Evolutionary conservation across 2,888 invertebrate genomes (phyloP), one percentile per base, ranked within the genome.

Genomic region (Acanthosepion lycidas): DNA sequence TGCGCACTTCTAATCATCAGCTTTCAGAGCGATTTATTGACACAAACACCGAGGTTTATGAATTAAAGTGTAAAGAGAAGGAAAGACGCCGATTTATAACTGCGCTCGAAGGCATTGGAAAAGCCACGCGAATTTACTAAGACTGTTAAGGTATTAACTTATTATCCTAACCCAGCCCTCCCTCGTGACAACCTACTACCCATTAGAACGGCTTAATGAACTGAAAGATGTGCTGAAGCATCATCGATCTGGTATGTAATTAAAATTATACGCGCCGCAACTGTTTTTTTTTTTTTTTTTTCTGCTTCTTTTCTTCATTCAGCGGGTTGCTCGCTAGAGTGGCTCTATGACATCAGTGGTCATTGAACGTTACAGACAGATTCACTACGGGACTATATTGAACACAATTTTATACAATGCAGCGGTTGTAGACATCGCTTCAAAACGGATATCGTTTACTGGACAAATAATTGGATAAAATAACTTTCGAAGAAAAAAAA

Each of bases 191-290:
- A 78, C 78, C 78, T 15, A 78, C 78, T 15, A 15, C 12, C n/a
- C n/a, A 78, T 78, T 78, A 78, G 15, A 3, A 12, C 8, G 78
- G 78, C 78, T 78, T 78, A 78, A 78, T 78, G 78, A 78, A 78
- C 78, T 78, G 78, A 78, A 78, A 78, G 78, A 78, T 78, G n/a
- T 78, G 78, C n/a, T n/a, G 78, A 78, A 78, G n/a, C 78, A 33
- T 51, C 93, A 51, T 49, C 49, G 93, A 49, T 93, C 49, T 28
- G 93, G 53, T 93, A 93, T 51, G 93, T 51, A 51, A 53, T 51
- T 53, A 49, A 49, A 93, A 12, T 49, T 53, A 93, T 15, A 28
- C 48, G 53, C 42, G 28, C 93, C 15, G 49, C 49, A 53, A 93
- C n/a, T 78, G 78, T n/a, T 9, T 78, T n/a, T 78, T 78, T 78